Base-by-base conservation (phyloP, 1,140 invertebrate species). In the Scaptodrosophila lebanonensis region DNA sequence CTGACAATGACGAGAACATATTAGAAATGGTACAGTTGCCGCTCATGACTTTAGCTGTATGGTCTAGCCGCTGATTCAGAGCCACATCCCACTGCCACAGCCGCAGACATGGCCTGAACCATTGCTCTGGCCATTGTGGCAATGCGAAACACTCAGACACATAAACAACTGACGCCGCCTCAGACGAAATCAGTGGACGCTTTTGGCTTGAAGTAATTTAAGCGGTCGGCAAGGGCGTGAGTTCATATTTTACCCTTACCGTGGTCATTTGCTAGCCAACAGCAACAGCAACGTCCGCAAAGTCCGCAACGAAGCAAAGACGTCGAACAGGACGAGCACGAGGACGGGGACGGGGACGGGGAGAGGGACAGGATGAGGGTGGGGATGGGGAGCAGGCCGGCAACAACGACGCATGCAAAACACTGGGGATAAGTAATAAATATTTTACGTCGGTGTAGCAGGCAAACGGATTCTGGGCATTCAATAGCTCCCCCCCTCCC, bases 371-470 rank as follows among this genome's bases (percentile, higher is more conserved):
- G n/a, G n/a, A n/a, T n/a, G n/a, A n/a, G n/a, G n/a, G n/a, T n/a
- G n/a, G 22, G 8, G 22, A 25, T 25, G n/a, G n/a, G 22, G 22
- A 25, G 22, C 22, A 25, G 8, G 3, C 22, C 8, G 22, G 22
- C 22, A 4, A 25, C 22, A 25, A 25, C 22, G 22, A 25, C 8
- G 22, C 22, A 25, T 25, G 22, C 22, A 25, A 25, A 25, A 25
- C 22, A 25, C 22, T 25, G 45, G 13, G 45, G 50, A 72, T 68
- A 75, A 65, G 70, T 75, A 73, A 73, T 73, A 75, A 69, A 73
- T 73, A 75, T 75, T 73, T 65, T 36, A 73, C 53, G 65, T 67
- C 59, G 64, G 63, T 35, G 62, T 67, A 71, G 40, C 62, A 44
- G 25, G 40, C 47, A 48, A 47, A 17, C 30, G 29, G 43, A 38